Evolutionary conservation across 2,888 invertebrate species (phyloP).

Genomic region (Panzeria rudis): DNA sequence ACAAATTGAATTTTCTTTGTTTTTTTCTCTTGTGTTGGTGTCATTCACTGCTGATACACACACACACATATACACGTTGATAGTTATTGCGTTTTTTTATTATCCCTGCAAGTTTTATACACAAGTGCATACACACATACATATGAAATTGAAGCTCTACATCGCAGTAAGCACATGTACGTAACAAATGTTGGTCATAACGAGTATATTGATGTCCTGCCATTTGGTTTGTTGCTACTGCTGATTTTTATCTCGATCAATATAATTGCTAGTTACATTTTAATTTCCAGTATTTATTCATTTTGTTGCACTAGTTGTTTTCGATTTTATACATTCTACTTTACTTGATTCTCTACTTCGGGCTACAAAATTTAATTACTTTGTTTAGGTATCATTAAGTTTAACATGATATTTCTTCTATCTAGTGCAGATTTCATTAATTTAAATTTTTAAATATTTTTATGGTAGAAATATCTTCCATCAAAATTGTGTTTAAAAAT

Average conservation of each 20-base stretch:
- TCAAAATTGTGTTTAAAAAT: background rate
- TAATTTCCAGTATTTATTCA: conserved; percentile 33
- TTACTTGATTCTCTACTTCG: background rate
- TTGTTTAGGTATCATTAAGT: conserved; percentile 55
- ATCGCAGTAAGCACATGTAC: background rate
- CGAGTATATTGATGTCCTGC: conserved; percentile 21
- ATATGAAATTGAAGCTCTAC: background rate
- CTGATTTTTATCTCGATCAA: conserved; percentile 57
- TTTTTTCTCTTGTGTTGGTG: conserved; percentile 39
- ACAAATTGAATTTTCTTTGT: conserved; percentile 63
- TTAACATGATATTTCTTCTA: conserved; percentile 30
- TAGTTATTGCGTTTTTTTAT: background rate
- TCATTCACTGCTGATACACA: conserved; percentile 41
- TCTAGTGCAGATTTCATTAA: background rate
- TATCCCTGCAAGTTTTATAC: background rate
- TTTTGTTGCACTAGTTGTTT: conserved; percentile 30
- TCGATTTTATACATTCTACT: background rate
- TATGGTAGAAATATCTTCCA: background rate
- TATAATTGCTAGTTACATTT: conserved; percentile 68
- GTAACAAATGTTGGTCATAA: conserved; percentile 14
- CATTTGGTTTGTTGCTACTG: conserved; percentile 27
- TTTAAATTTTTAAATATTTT: background rate
- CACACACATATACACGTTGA: background rate
- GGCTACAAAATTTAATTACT: conserved; percentile 52
- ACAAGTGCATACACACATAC: background rate